Conservation (phyloP, 2,888 invertebrate species). For the Nasonia oneida region DNA sequence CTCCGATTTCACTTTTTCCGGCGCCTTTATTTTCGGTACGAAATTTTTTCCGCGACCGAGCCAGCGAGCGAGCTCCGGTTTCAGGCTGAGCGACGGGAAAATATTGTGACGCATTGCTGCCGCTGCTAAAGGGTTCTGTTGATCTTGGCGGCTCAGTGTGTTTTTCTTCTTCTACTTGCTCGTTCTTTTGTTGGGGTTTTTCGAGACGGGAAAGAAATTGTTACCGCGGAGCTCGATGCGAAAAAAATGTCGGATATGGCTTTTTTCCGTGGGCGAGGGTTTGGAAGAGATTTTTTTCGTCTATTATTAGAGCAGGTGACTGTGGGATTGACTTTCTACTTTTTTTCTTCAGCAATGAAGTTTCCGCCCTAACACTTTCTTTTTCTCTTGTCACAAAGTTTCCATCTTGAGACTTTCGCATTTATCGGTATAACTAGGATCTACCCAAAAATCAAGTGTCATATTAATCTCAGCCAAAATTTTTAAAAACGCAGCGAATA, state of each 20-base stretch:
- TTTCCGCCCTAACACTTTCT: neutral
- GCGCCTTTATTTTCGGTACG: conserved; percentile 38
- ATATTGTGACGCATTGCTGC: conserved; percentile 49
- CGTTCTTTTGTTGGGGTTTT: neutral
- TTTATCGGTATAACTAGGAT: too few relatives aligned
- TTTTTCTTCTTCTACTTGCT: conserved; percentile 5
- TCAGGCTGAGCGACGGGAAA: conserved; percentile 48
- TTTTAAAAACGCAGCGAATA: neutral
- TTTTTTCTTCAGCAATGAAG: neutral
- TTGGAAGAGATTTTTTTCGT: neutral
- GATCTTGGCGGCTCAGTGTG: conserved; percentile 15
- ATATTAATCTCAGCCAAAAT: neutral
- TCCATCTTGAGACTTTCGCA: too few relatives aligned
- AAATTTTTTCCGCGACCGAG: conserved; percentile 33
- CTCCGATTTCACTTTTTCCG: conserved; percentile 61
- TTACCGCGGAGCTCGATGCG: neutral
- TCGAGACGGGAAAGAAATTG: neutral
- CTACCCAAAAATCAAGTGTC: too few relatives aligned
- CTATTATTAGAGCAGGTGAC: neutral
- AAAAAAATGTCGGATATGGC: neutral
- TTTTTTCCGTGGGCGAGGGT: neutral
- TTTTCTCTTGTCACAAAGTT: neutral
- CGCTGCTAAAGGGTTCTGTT: conserved; percentile 52
- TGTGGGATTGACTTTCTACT: neutral
- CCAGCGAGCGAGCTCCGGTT: conserved; percentile 28